phyloP scores from a whole-genome alignment of 2,888 invertebrate species.

The Malthinus flaveolus region DNA sequence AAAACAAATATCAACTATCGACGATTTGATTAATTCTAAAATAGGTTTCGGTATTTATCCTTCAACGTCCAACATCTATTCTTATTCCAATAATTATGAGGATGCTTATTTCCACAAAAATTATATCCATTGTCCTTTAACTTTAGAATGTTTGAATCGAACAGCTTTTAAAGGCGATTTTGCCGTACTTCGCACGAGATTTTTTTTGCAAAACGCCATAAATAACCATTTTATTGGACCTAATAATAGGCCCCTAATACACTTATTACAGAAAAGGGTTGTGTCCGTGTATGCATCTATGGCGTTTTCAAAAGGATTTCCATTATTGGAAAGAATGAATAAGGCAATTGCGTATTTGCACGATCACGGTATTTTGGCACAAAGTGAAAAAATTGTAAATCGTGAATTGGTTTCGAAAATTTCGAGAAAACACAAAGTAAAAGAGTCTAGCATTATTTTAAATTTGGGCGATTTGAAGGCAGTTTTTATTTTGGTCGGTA shows the following conservation, averaged over 20 bases:
- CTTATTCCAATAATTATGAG: neutral
- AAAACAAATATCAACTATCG: slow-evolving; percentile 9
- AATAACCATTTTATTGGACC: neutral
- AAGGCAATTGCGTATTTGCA: neutral
- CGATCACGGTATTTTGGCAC: too few species aligned
- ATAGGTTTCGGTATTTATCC: neutral
- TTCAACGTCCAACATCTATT: neutral
- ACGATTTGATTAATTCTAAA: slow-evolving; percentile 8
- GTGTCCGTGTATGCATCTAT: neutral
- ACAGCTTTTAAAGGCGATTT: neutral
- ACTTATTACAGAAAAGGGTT: neutral
- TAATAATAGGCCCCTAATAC: neutral
- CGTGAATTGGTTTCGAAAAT: neutral
- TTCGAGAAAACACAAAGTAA: neutral
- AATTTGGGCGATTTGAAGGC: neutral
- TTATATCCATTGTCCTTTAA: neutral
- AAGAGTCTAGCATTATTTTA: neutral
- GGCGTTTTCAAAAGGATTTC: neutral
- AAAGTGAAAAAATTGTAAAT: neutral
- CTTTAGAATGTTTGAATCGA: neutral
- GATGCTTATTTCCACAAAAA: neutral
- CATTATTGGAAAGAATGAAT: neutral
- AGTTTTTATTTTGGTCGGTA: neutral
- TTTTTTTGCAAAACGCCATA: neutral
- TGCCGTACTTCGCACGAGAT: neutral